phyloP scores from a whole-genome alignment of 2,888 invertebrate species.

The Coremacera marginata region DNA sequence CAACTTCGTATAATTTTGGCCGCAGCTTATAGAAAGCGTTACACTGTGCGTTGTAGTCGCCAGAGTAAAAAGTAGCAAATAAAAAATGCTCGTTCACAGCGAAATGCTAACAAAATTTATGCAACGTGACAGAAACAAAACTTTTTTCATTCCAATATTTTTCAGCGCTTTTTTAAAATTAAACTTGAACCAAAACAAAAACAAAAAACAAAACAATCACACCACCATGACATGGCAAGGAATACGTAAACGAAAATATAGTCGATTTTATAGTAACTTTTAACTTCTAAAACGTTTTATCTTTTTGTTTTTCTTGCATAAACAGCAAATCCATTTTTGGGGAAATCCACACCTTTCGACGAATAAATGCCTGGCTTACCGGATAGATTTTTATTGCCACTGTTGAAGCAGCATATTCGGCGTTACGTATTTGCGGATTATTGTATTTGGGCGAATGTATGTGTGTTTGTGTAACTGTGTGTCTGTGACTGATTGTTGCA shows the following conservation, averaged over 20 bases:
- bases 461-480: neutral
- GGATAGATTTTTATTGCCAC: constrained; percentile 11
- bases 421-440: neutral
- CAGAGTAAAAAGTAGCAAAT: neutral
- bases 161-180: neutral
- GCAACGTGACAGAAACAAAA: constrained; percentile 23
- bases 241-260: neutral
- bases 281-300: neutral
- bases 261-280: neutral
- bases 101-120: constrained; percentile 25
- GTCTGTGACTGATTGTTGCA: neutral
- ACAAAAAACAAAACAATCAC: neutral
- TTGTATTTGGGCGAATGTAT: neutral
- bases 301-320: neutral
- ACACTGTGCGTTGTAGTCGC: neutral
- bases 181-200: neutral
- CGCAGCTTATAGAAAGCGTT: no score
- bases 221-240: neutral
- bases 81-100: neutral
- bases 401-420: neutral
- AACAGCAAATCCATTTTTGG: neutral
- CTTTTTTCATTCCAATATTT: constrained; percentile 29
- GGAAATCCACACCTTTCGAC: neutral
- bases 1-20: no score
- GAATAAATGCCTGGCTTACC: constrained; percentile 9